Evolutionary conservation across 1,140 invertebrate genomes (phyloP).

Genomic region (Asobara japonica): DNA sequence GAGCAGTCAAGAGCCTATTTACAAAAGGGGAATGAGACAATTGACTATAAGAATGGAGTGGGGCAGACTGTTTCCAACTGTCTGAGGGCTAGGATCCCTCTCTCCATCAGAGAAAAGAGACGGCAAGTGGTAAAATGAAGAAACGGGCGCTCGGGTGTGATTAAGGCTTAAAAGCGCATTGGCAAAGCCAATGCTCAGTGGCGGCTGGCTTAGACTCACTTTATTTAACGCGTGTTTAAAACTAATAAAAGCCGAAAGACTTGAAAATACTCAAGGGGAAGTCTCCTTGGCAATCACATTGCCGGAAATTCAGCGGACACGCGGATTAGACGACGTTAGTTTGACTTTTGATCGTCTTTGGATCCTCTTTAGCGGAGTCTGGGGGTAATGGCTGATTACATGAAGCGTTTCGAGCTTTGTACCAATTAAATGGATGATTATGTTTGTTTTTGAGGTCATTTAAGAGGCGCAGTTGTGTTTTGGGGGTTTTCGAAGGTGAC

Average conservation of each 20-base stretch:
- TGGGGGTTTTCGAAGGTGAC: not conserved
- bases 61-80: not conserved
- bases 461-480: not conserved
- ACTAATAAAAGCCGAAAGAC: conserved; percentile 56
- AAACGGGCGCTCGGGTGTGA: not conserved
- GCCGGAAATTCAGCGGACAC: not conserved
- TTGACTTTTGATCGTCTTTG: not conserved
- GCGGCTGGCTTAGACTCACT: conserved; percentile 48
- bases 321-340: not conserved
- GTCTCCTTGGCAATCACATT: conserved; percentile 2
- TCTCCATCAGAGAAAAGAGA: not conserved
- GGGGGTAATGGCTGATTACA: not conserved
- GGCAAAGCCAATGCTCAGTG: not conserved
- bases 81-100: not conserved
- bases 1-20: not conserved
- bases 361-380: not conserved
- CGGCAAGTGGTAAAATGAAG: not conserved
- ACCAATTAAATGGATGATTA: not conserved
- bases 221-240: conserved; percentile 67
- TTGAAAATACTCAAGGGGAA: not conserved
- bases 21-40: conserved; percentile 1
- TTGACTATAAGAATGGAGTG: not conserved
- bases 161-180: not conserved
- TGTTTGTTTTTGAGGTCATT: not conserved
- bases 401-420: not conserved